phyloP scores from a whole-genome alignment of 2,888 invertebrate species.

The Heteromurus nitidus region DNA sequence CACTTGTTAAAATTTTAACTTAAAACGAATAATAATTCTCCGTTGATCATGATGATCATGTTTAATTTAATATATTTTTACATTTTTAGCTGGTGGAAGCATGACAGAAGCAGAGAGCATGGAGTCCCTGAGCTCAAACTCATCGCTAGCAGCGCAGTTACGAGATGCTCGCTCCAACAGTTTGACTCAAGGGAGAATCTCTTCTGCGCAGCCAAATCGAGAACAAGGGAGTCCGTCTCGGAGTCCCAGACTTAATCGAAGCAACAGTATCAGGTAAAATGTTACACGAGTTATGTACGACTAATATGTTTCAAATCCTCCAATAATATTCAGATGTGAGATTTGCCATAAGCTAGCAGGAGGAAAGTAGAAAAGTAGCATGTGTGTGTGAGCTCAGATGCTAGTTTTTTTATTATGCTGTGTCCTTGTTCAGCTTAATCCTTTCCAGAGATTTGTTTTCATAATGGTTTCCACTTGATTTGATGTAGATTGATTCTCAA shows the following conservation, averaged over 20 bases:
- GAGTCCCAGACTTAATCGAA: constrained; percentile 84
- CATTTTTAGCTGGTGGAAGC: constrained; percentile 76
- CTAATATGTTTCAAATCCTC: too few relatives aligned
- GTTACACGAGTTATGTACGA: too few relatives aligned
- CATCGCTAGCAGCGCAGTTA: constrained; percentile 80
- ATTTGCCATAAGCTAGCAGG: too few relatives aligned
- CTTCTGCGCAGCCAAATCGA: constrained; percentile 79
- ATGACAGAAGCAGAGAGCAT: constrained; percentile 94
- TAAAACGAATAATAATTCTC: neutral
- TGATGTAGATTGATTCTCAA: too few relatives aligned
- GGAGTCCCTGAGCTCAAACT: constrained; percentile 78
- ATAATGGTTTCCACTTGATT: too few relatives aligned
- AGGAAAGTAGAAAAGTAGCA: too few relatives aligned
- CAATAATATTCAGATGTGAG: too few relatives aligned
- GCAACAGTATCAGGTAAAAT: constrained; percentile 91
- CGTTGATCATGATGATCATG: neutral
- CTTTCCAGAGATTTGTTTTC: too few relatives aligned
- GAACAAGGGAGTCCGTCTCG: constrained; percentile 74
- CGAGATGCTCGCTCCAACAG: constrained; percentile 83
- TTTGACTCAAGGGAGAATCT: constrained; percentile 80
- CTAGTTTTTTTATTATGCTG: too few relatives aligned
- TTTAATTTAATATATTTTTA: constrained; percentile 1
- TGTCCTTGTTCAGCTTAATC: too few relatives aligned
- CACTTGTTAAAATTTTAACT: neutral
- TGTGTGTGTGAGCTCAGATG: too few relatives aligned